Percentiles rank a stretch among this genome's conserved stretches.
These are phyloP conservation scores for Achroia grisella DNA, from an alignment of 1,140 invertebrate species.

Conservation along the genomic window DNA sequence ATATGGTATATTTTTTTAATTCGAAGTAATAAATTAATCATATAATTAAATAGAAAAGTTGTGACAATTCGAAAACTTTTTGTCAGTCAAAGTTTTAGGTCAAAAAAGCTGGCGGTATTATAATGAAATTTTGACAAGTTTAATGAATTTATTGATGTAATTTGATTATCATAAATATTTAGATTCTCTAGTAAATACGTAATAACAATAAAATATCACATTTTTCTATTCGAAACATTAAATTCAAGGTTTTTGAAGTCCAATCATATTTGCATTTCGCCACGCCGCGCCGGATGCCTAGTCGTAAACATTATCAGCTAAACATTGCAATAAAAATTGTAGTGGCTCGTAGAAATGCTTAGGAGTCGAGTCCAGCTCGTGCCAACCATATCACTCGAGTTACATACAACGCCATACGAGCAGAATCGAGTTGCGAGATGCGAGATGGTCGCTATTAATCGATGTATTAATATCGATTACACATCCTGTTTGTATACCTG, in stretches of 20 bases:
- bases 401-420: conserved; percentile 17
- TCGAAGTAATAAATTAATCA: too few species aligned
- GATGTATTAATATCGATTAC: conserved; percentile 5
- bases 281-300: conserved; percentile 13
- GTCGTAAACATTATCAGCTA: conserved; percentile 25
- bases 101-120: too few species aligned
- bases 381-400: conserved; percentile 27
- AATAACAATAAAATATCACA: too few species aligned
- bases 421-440: conserved; percentile 26
- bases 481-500: conserved; percentile 23
- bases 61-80: too few species aligned
- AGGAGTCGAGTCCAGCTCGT: conserved; percentile 32
- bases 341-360: conserved; percentile 24
- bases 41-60: too few species aligned
- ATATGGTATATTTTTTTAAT: too few species aligned
- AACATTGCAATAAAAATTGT: conserved; percentile 13
- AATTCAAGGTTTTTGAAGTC: conserved; percentile 9
- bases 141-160: too few species aligned
- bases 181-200: too few species aligned
- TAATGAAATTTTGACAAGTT: too few species aligned
- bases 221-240: too few species aligned
- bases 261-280: conserved; percentile 6
- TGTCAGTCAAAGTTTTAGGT: too few species aligned
- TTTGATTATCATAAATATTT: too few species aligned
- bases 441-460: conserved; percentile 5